phyloP scores from a whole-genome alignment of 2,113 vertebrate species.

The Leptocoma aspasia region DNA sequence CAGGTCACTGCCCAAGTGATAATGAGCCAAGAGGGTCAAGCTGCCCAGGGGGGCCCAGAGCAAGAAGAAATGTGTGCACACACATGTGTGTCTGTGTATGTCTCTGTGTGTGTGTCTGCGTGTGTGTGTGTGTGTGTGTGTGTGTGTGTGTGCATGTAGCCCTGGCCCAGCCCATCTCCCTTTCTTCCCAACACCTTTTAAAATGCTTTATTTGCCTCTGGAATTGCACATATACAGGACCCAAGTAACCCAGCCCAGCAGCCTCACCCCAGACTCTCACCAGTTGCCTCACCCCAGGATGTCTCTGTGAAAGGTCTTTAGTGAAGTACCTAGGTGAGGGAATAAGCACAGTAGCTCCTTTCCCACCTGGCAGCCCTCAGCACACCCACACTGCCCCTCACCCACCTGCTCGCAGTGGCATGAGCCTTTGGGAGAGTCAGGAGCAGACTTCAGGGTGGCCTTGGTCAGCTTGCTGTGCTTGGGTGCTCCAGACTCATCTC shows the following conservation, averaged over 20 bases:
- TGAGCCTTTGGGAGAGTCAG: accelerated
- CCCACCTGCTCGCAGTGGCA: accelerated
- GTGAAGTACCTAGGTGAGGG: not conserved
- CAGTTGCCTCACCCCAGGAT: not conserved
- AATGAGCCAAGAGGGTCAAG: accelerated
- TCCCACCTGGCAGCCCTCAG: not conserved
- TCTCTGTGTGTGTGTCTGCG: too few species aligned
- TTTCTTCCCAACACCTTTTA: not conserved
- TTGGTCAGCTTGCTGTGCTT: not conserved
- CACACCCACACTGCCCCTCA: accelerated
- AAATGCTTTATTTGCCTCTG: not conserved
- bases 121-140: too few species aligned
- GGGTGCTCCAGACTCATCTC: not conserved
- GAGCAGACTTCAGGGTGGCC: not conserved
- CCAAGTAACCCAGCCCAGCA: not conserved
- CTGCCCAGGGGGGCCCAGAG: not conserved
- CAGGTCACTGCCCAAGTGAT: not conserved
- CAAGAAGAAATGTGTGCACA: not conserved
- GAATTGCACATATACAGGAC: not conserved
- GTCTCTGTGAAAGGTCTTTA: not conserved
- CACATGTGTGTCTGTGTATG: accelerated
- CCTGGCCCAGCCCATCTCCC: not conserved
- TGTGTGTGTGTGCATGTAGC: too few species aligned
- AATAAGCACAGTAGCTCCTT: not conserved
- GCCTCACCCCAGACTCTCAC: not conserved